phyloP scores from a whole-genome alignment of 23 tunicate genomes.

The Ascidia mentula region DNA sequence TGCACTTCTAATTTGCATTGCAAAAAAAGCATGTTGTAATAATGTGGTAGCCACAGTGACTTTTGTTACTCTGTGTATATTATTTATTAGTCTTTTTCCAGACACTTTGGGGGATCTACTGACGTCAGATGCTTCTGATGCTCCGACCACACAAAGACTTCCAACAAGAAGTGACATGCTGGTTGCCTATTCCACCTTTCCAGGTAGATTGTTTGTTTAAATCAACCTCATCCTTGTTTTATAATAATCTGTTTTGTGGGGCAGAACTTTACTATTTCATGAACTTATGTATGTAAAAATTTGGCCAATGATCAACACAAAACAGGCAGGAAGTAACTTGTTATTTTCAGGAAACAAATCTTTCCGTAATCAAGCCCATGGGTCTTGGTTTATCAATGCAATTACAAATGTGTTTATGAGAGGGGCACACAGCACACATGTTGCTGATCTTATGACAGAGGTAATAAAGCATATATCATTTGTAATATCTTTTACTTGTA shows the following conservation, averaged over 20 bases:
- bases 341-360: constrained; percentile 34
- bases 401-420: constrained; percentile 44
- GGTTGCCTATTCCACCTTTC: constrained; percentile 48
- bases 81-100: background rate
- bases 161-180: constrained; percentile 41
- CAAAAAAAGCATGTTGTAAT: background rate
- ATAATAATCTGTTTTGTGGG: too few species aligned
- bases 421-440: constrained; percentile 36
- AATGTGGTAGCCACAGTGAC: background rate
- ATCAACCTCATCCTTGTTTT: background rate
- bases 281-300: too few species aligned
- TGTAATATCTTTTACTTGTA: background rate
- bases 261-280: too few species aligned
- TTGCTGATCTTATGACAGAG: constrained; percentile 50
- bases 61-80: background rate
- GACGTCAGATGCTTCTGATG: constrained; percentile 14
- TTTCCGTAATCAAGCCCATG: constrained; percentile 34
- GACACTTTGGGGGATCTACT: background rate
- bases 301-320: too few species aligned
- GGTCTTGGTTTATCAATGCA: constrained; percentile 66
- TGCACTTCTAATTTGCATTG: background rate
- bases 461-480: background rate
- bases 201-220: background rate
- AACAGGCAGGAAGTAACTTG: background rate
- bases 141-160: background rate